Conservation (phyloP, 2,888 invertebrate genomes). For the Tachina fera region DNA sequence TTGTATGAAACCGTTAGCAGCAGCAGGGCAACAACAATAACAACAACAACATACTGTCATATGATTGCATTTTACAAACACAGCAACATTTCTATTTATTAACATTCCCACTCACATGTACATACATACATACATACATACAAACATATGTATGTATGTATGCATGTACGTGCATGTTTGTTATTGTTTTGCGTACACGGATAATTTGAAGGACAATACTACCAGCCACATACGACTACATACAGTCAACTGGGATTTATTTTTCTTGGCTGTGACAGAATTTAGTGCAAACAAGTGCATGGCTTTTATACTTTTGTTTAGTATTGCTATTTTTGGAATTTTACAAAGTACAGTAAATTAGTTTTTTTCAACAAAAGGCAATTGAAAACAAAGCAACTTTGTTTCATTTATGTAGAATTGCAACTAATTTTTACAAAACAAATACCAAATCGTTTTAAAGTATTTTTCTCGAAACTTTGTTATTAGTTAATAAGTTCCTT, state of each 20-base stretch:
- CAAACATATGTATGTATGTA: too few species aligned
- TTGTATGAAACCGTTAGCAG: neutral
- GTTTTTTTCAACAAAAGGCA: neutral
- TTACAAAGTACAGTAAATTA: neutral
- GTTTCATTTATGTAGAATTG: neutral
- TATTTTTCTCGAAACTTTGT: neutral
- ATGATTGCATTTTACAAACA: neutral
- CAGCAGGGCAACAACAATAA: neutral
- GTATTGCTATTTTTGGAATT: conserved; percentile 35
- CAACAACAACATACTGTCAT: neutral
- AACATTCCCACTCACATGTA: neutral
- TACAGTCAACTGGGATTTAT: conserved; percentile 12
- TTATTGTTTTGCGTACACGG: neutral
- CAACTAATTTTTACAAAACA: too few species aligned
- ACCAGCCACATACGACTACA: conserved; percentile 9
- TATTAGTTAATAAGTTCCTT: neutral
- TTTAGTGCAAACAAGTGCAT: neutral
- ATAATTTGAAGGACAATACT: conserved; percentile 30
- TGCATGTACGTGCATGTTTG: too few species aligned
- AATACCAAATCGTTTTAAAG: neutral
- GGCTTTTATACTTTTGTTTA: neutral
- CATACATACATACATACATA: too few species aligned
- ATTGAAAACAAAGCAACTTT: neutral
- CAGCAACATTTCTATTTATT: neutral
- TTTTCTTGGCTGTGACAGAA: neutral